Evolutionary conservation across 2,888 invertebrate genomes (phyloP), one percentile per base, ranked within the genome.

Genomic region (Drosophila emarginata): DNA sequence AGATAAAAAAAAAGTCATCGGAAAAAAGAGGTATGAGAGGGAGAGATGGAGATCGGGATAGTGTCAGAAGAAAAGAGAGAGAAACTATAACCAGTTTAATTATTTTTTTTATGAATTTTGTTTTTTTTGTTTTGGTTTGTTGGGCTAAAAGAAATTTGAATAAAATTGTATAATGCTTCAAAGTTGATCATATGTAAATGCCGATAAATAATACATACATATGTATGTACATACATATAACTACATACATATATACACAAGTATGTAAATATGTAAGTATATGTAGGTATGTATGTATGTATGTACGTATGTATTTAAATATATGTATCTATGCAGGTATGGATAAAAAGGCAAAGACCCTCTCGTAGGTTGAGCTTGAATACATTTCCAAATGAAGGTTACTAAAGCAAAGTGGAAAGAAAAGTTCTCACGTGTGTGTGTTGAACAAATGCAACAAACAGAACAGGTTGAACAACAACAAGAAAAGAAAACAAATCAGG

Each of bases 1-100:
- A 37, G 4, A 7, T 40, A 40, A 58, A 58, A 52, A 52, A 50
- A 28, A 56, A 64, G 63, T 61, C 64, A 65, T 61, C 56, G 51
- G 21, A 69, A 52, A 76, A 64, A 50, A 40, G 39, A 74, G 9
- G 32, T 32, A 50, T 57, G 62, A 52, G 36, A 64, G 69, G 50
- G 53, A 66, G 54, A 71, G 12, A 45, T 21, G 18, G 45, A 39
- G n/a, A 39, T 39, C 14, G 39, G 45, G 45, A 21, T 45, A 21
- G 45, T 14, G 4, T 4, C 11, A 12, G 11, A 2, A 9, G 11
- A 32, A 32, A 1, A 45, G 45, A 50, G 39, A 21, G 71, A 68
- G 74, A 87, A 72, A 80, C 74, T 76, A 87, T 87, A 84, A 84
- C 83, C 83, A 84, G 88, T 84, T 83, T 86, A 83, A 88, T 84